Conservation (phyloP, 2,888 invertebrate species). For the Hypolimnas misippus region DNA sequence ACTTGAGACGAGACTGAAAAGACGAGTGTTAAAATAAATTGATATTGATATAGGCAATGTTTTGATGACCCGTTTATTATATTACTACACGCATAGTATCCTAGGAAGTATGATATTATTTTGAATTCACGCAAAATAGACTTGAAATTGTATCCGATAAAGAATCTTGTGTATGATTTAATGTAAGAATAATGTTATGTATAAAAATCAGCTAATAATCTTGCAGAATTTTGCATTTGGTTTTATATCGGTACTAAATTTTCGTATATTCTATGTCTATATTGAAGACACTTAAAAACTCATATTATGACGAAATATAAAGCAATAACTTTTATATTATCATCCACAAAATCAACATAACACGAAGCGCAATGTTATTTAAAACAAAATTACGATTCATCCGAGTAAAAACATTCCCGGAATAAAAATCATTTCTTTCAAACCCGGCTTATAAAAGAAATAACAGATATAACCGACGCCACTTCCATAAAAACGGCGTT, state of each 20-base stretch:
- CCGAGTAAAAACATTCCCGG: constrained; percentile 11
- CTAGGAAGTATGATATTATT: neutral
- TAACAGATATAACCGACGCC: constrained; percentile 32
- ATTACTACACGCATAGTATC: neutral
- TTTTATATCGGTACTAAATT: no score
- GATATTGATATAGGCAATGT: constrained; percentile 33
- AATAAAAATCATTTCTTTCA: constrained; percentile 18
- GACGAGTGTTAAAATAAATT: constrained; percentile 37
- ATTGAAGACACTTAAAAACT: no score
- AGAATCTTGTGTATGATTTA: no score
- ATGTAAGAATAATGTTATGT: no score
- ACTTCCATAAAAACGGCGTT: constrained; percentile 47
- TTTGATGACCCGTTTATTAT: constrained; percentile 23
- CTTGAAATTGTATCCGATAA: no score
- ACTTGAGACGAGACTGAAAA: constrained; percentile 46
- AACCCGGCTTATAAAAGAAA: constrained; percentile 26
- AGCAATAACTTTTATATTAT: neutral
- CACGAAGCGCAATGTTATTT: neutral
- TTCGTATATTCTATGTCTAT: no score
- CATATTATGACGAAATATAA: neutral
- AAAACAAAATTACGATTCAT: constrained; percentile 2
- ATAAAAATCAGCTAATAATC: no score
- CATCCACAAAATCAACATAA: neutral
- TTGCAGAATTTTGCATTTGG: no score
- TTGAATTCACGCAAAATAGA: neutral